Evolutionary conservation across 2,888 invertebrate genomes (phyloP).

Genomic region (Harpagoxenus sublaevis): DNA sequence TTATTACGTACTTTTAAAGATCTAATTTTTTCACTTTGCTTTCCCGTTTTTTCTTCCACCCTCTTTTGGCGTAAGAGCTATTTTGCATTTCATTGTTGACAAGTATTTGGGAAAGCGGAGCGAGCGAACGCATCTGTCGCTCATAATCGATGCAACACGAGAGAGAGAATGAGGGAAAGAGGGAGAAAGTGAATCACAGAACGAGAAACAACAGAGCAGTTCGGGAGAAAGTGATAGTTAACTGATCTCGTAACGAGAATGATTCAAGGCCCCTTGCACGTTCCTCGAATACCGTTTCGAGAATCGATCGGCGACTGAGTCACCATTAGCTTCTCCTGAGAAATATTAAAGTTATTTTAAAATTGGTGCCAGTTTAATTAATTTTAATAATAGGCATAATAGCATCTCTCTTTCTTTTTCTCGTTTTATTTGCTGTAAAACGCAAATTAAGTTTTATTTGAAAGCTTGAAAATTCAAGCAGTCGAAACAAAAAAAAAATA

Average conservation of each 20-base stretch:
- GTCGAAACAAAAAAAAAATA: background rate
- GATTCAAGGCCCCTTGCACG: conserved; percentile 53
- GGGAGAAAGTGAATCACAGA: conserved; percentile 48
- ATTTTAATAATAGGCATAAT: conserved; percentile 6
- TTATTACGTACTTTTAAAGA: background rate
- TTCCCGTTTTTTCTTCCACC: background rate
- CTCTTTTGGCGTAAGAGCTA: background rate
- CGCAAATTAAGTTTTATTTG: background rate
- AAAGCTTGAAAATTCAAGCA: background rate
- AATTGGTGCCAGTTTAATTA: background rate
- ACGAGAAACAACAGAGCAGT: conserved; percentile 56
- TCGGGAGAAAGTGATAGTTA: conserved; percentile 67
- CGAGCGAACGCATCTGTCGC: background rate
- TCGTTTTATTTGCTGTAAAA: background rate
- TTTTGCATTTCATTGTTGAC: background rate
- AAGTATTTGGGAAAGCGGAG: background rate
- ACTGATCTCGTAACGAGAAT: conserved; percentile 54
- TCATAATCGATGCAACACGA: background rate
- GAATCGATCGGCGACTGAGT: background rate
- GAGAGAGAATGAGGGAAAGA: conserved; percentile 9
- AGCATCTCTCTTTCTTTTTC: too few relatives aligned
- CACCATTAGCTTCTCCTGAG: background rate
- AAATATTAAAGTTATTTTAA: background rate
- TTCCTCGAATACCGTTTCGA: conserved; percentile 9
- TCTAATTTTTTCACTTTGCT: background rate